These are phyloP conservation scores for Lophotis ruficrista DNA, from an alignment of 2,113 vertebrate species.

Conservation along the genomic window DNA sequence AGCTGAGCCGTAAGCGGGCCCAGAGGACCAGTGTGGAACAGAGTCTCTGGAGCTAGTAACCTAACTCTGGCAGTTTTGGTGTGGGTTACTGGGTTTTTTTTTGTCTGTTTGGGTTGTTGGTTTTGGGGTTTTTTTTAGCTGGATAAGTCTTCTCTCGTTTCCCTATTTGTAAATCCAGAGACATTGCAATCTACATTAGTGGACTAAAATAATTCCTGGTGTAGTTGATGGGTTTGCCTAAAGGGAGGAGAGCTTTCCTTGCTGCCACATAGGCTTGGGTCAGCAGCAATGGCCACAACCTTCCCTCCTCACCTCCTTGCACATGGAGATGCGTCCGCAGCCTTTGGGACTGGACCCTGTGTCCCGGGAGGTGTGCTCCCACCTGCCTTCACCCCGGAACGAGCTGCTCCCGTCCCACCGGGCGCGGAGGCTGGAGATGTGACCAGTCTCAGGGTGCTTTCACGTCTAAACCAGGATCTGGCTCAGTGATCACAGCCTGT, in stretches of 20 bases:
- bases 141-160: neutral
- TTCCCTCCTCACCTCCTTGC: neutral
- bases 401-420: neutral
- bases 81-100: neutral
- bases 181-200: neutral
- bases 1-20: neutral
- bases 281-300: neutral
- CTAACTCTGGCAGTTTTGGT: neutral
- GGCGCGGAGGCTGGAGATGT: neutral
- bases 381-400: neutral
- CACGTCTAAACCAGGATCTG: neutral
- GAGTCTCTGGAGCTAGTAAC: neutral
- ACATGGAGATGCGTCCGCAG: fast-evolving
- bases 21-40: neutral
- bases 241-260: neutral
- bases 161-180: neutral
- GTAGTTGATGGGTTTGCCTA: neutral
- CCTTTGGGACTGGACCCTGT: neutral
- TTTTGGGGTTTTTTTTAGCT: neutral
- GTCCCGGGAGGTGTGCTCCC: neutral
- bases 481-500: neutral
- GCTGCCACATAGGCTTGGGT: neutral
- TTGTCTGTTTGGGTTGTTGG: neutral
- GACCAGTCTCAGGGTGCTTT: neutral
- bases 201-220: neutral